These are phyloP conservation scores for Zonitis immaculata DNA, from an alignment of 2,888 invertebrate genomes.

Conservation along the genomic window DNA sequence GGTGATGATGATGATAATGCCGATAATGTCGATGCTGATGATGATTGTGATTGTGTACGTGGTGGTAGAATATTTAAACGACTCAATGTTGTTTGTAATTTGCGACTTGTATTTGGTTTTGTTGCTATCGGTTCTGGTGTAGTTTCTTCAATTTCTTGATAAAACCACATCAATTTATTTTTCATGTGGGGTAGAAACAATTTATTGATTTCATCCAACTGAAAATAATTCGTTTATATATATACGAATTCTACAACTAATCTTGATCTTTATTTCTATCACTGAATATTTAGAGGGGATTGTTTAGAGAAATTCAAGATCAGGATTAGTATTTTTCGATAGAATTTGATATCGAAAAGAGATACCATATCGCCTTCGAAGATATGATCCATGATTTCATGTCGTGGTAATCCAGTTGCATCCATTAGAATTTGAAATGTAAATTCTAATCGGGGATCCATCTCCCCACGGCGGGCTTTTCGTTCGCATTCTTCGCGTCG, in stretches of 20 bases:
- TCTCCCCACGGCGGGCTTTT: slow-evolving; percentile 83
- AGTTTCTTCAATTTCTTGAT: slow-evolving; percentile 78
- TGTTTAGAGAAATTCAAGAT: too few relatives aligned
- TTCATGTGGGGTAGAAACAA: slow-evolving; percentile 81
- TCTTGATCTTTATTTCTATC: too few relatives aligned
- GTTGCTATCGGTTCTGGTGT: slow-evolving; percentile 37
- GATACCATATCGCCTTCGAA: slow-evolving; percentile 88
- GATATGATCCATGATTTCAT: slow-evolving; percentile 86
- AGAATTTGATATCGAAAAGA: too few relatives aligned
- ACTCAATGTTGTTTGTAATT: slow-evolving; percentile 41
- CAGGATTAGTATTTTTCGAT: background rate
- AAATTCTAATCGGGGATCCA: slow-evolving; percentile 88
- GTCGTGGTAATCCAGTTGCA: slow-evolving; percentile 72
- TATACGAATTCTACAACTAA: too few relatives aligned
- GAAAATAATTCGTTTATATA: slow-evolving; percentile 33
- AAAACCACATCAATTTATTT: slow-evolving; percentile 82
- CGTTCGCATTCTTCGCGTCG: slow-evolving; percentile 89
- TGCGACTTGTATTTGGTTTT: slow-evolving; percentile 40
- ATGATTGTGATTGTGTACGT: too few relatives aligned
- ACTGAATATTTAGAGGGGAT: too few relatives aligned
- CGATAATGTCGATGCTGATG: background rate
- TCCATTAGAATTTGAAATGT: slow-evolving; percentile 84
- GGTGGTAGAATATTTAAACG: slow-evolving; percentile 38
- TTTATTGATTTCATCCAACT: slow-evolving; percentile 85
- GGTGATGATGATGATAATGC: slow-evolving; percentile 29